phyloP scores from a whole-genome alignment of 2,113 vertebrate genomes.

The Alligator mississippiensis region DNA sequence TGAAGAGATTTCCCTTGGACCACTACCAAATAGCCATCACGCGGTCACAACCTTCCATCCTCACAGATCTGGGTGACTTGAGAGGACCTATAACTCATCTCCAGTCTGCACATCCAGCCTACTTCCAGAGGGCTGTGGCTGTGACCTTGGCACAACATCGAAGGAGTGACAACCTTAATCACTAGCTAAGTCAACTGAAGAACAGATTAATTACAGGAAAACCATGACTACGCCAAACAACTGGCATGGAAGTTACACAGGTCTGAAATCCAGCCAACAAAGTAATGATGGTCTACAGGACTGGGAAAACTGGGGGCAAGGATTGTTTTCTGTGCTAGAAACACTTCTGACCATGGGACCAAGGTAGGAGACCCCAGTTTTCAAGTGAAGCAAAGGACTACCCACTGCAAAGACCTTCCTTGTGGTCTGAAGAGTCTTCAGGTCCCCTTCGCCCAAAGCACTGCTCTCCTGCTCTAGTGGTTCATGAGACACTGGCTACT shows the following conservation, averaged over 20 bases:
- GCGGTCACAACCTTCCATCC: not conserved
- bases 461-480: fast-evolving
- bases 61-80: fast-evolving
- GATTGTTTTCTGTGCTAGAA: not conserved
- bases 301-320: not conserved
- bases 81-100: not conserved
- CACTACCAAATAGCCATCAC: not conserved
- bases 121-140: fast-evolving
- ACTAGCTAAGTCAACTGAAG: not conserved
- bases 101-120: not conserved
- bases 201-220: not conserved
- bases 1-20: not conserved
- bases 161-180: not conserved
- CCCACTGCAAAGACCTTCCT: not conserved
- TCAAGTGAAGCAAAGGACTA: not conserved
- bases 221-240: not conserved
- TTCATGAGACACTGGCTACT: not conserved
- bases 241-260: fast-evolving
- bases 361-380: fast-evolving
- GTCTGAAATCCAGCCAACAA: not conserved
- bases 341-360: not conserved
- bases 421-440: not conserved
- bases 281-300: not conserved
- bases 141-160: not conserved
- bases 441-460: fast-evolving